Percentiles rank a stretch among this genome's conserved stretches.
These are phyloP conservation scores for Tiliacea citrago DNA, from an alignment of 2,888 invertebrate species.

Conservation along the genomic window DNA sequence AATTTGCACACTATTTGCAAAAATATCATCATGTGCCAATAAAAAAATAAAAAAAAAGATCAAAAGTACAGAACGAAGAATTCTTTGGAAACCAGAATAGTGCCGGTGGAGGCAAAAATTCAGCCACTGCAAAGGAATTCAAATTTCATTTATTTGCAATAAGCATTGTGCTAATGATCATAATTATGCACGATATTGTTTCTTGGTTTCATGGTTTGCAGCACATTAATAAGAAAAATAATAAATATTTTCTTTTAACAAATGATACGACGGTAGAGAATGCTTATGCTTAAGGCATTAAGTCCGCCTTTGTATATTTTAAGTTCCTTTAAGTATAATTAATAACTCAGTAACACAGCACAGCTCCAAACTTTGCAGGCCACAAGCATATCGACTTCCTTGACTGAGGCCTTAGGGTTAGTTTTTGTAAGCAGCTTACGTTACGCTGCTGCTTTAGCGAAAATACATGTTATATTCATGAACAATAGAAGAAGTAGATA, in stretches of 20 bases:
- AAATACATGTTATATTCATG: neutral
- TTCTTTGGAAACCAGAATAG: too few species aligned
- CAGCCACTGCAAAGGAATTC: too few species aligned
- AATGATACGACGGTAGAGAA: neutral
- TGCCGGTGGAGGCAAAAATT: too few species aligned
- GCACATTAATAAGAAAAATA: neutral
- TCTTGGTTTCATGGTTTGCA: too few species aligned
- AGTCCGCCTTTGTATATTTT: neutral
- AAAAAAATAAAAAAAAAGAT: too few species aligned
- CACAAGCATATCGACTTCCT: neutral
- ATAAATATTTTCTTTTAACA: neutral
- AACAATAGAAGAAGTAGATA: neutral
- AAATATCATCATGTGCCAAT: too few species aligned
- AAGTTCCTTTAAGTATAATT: neutral
- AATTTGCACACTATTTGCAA: too few species aligned
- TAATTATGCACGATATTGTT: too few species aligned
- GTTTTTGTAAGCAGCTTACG: neutral
- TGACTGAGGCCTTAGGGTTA: neutral
- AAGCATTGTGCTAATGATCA: too few species aligned
- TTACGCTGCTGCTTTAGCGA: neutral
- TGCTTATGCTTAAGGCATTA: neutral
- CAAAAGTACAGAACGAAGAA: too few species aligned
- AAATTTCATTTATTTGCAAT: too few species aligned
- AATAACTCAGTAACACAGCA: neutral
- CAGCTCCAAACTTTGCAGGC: neutral